These are phyloP conservation scores for Macrochelys suwanniensis DNA, from an alignment of 2,797 vertebrate genomes.

Conservation along the genomic window DNA sequence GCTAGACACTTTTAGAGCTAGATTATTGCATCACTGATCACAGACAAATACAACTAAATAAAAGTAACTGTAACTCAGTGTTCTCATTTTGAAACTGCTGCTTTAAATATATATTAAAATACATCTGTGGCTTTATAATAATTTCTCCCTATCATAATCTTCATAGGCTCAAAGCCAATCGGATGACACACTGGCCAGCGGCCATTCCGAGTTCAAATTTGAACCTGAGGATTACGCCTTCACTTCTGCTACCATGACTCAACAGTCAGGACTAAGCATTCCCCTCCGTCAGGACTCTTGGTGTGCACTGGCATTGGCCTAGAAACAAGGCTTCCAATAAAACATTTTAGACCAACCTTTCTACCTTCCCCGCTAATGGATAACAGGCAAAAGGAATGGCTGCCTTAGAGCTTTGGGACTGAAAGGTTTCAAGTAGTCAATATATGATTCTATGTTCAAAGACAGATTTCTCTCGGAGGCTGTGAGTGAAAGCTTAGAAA, in stretches of 20 bases:
- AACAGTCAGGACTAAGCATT: slow-evolving; percentile 83
- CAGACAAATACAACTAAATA: neutral
- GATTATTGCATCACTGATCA: neutral
- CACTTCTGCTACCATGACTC: slow-evolving; percentile 81
- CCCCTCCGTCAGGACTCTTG: slow-evolving; percentile 88
- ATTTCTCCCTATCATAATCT: neutral
- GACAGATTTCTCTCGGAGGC: slow-evolving; percentile 41
- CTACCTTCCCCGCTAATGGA: neutral
- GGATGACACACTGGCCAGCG: slow-evolving; percentile 78
- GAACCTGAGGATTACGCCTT: slow-evolving; percentile 91
- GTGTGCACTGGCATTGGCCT: slow-evolving; percentile 93
- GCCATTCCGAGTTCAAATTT: slow-evolving; percentile 92
- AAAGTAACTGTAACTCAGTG: neutral
- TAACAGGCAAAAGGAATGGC: fast-evolving
- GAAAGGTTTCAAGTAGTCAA: neutral
- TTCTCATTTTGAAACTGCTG: neutral
- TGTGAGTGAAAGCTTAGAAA: neutral
- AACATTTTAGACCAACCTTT: slow-evolving; percentile 14
- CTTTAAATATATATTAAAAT: neutral
- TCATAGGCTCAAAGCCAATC: slow-evolving; percentile 81
- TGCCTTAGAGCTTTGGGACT: neutral
- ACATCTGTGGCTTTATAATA: neutral
- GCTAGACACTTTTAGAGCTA: neutral
- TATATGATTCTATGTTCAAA: neutral
- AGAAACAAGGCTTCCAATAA: slow-evolving; percentile 55